A percentile compares a stretch with the other conserved stretches of the same genome.
phyloP scores from a whole-genome alignment of 2,888 invertebrate genomes.

The Chalcosyrphus nemorum region DNA sequence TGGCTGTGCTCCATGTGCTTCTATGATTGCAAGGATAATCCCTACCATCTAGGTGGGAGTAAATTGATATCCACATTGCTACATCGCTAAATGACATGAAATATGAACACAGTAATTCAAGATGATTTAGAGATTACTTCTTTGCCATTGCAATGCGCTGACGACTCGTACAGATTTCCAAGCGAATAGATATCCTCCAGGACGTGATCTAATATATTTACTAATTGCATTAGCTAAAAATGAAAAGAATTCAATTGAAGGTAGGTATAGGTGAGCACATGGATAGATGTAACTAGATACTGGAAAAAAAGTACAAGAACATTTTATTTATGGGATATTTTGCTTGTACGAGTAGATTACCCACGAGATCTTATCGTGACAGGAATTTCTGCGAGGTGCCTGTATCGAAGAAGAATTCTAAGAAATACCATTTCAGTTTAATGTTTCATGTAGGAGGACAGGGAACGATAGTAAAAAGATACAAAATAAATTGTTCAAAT shows the following conservation, averaged over 20 bases:
- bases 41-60: background rate
- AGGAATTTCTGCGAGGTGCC: background rate
- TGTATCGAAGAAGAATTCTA: background rate
- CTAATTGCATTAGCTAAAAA: background rate
- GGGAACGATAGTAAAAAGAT: background rate
- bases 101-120: background rate
- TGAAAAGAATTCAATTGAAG: too few relatives aligned
- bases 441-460: background rate
- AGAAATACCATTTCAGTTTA: background rate
- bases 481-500: background rate
- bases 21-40: background rate
- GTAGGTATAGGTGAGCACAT: too few relatives aligned
- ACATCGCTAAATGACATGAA: background rate
- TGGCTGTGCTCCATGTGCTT: background rate
- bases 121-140: conserved; percentile 1
- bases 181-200: background rate
- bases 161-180: background rate
- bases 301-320: background rate
- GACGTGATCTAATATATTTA: background rate
- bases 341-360: background rate
- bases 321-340: background rate
- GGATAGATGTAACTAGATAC: background rate
- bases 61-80: background rate
- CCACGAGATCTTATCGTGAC: background rate
- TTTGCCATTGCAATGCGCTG: background rate